phyloP scores from a whole-genome alignment of 1,140 invertebrate species.

The Rhopalosiphum maidis region DNA sequence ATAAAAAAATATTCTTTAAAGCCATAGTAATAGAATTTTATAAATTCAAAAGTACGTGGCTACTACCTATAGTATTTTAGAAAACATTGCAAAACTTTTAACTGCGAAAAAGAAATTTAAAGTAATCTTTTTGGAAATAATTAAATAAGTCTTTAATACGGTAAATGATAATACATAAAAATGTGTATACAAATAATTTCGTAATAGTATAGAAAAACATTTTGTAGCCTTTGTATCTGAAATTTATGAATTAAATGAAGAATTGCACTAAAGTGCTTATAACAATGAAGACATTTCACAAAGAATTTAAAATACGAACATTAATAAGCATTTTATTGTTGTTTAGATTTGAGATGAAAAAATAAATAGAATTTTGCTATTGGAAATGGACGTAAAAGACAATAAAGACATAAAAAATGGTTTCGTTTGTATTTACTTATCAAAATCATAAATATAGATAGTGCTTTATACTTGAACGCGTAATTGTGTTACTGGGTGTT shows the following conservation, averaged over 20 bases:
- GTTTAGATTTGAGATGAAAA: not conserved
- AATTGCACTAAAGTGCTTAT: not conserved
- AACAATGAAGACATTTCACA: not conserved
- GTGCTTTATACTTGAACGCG: not conserved
- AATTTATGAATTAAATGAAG: not conserved
- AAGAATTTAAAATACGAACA: slow-evolving; percentile 10
- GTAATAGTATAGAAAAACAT: not conserved
- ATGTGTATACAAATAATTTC: not conserved
- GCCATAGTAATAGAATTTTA: not conserved
- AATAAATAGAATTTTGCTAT: not conserved
- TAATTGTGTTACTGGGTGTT: slow-evolving; percentile 8
- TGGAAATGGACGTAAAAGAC: not conserved
- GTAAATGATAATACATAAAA: not conserved
- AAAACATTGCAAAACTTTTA: not conserved
- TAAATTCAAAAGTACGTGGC: not conserved
- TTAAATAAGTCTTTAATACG: not conserved
- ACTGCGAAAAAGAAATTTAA: not conserved
- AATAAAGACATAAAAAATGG: not conserved
- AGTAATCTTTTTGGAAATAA: not conserved
- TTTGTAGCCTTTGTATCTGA: not conserved
- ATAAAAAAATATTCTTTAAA: not conserved
- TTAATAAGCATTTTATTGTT: slow-evolving; percentile 3
- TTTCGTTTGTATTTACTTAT: not conserved
- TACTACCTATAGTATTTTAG: not conserved
- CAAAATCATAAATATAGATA: slow-evolving; percentile 18